phyloP scores from a whole-genome alignment of 2,888 invertebrate species.

The Trichacis sp. region DNA sequence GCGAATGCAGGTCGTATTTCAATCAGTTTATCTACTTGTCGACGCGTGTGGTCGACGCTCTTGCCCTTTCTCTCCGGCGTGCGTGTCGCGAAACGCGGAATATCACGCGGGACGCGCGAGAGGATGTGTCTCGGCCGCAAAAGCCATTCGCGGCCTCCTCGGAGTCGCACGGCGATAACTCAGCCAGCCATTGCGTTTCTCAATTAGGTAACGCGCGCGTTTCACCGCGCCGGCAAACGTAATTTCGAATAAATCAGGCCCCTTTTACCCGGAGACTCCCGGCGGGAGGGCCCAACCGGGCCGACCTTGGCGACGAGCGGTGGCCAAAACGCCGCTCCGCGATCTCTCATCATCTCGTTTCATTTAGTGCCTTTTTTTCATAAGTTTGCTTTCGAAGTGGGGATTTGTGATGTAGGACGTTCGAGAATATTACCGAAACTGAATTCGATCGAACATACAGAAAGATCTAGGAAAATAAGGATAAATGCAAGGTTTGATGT shows the following conservation, averaged over 20 bases:
- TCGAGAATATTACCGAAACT: too few species aligned
- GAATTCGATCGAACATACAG: too few species aligned
- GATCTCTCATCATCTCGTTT: background rate
- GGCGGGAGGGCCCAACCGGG: conserved; percentile 45
- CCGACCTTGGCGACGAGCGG: conserved; percentile 35
- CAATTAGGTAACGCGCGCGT: conserved; percentile 62
- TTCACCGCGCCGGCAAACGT: conserved; percentile 51
- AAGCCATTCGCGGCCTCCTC: conserved; percentile 52
- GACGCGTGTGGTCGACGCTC: conserved; percentile 65
- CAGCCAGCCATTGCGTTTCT: conserved; percentile 63
- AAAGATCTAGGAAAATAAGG: too few species aligned
- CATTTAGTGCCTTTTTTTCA: too few species aligned
- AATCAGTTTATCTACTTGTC: conserved; percentile 68
- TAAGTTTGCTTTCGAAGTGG: too few species aligned
- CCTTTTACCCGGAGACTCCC: conserved; percentile 47
- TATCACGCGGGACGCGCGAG: conserved; percentile 35
- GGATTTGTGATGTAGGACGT: too few species aligned
- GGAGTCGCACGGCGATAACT: conserved; percentile 58
- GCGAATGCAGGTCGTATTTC: conserved; percentile 63
- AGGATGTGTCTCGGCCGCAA: conserved; percentile 46
- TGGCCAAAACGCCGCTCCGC: background rate
- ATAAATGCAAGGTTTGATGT: too few species aligned
- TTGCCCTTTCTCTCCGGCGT: conserved; percentile 26
- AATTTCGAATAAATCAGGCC: conserved; percentile 64
- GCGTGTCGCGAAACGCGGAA: conserved; percentile 54